These are phyloP conservation scores for Hermetia illucens DNA, from an alignment of 1,140 invertebrate genomes.

Conservation along the genomic window DNA sequence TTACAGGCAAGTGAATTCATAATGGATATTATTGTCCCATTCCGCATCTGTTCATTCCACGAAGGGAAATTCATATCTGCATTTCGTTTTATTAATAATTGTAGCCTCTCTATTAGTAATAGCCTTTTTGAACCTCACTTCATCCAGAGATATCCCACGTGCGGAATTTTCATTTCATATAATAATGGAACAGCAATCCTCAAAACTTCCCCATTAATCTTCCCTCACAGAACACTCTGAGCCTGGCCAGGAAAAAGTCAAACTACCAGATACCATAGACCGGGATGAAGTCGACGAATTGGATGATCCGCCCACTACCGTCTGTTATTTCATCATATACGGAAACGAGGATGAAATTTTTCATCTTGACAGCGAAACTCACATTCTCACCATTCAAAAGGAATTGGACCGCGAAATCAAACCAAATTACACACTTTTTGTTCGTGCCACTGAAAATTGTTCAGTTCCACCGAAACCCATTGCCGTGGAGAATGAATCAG, in stretches of 20 bases:
- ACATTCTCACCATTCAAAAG: constrained; percentile 35
- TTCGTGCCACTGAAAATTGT: constrained; percentile 79
- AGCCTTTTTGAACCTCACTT: too few relatives aligned
- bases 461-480: constrained; percentile 31
- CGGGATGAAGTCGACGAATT: constrained; percentile 68
- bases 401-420: constrained; percentile 62
- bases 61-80: not conserved
- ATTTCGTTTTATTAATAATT: not conserved
- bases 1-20: constrained; percentile 40
- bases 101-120: not conserved
- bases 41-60: not conserved
- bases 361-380: constrained; percentile 53
- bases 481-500: constrained; percentile 12
- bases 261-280: constrained; percentile 71
- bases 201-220: too few relatives aligned
- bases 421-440: constrained; percentile 51
- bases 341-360: constrained; percentile 65
- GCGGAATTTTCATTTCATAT: too few relatives aligned
- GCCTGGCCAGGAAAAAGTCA: constrained; percentile 48
- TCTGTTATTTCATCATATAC: constrained; percentile 76
- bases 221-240: constrained; percentile 48
- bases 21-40: not conserved
- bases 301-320: constrained; percentile 56
- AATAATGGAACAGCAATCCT: too few relatives aligned
- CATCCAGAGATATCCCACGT: too few relatives aligned